phyloP scores from a whole-genome alignment of 2,113 vertebrate species.

The Coptodon bakossiorum region DNA sequence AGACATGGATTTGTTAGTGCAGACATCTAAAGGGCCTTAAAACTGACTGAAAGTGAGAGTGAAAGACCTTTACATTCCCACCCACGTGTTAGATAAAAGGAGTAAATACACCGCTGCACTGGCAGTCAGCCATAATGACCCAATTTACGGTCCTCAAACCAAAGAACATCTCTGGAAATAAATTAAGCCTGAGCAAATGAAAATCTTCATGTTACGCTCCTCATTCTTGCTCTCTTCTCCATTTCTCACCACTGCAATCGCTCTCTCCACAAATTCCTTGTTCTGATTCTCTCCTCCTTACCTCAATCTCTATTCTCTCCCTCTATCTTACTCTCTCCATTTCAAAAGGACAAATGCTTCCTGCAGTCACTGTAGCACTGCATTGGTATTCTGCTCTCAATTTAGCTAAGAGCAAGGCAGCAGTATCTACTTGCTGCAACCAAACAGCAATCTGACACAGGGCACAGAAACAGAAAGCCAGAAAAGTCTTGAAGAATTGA shows the following conservation, averaged over 20 bases:
- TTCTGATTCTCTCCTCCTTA: not conserved
- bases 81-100: conserved; percentile 10
- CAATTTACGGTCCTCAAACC: conserved; percentile 37
- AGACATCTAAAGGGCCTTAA: conserved; percentile 17
- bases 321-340: conserved; percentile 14
- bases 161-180: conserved; percentile 40
- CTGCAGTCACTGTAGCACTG: conserved; percentile 52
- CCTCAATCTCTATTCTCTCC: not conserved
- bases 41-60: not conserved
- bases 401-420: conserved; percentile 51
- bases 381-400: conserved; percentile 67
- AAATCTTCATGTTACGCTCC: not conserved
- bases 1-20: conserved; percentile 8
- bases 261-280: not conserved
- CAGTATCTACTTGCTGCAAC: conserved; percentile 47
- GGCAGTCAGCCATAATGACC: conserved; percentile 41
- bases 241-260: not conserved
- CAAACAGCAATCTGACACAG: conserved; percentile 45
- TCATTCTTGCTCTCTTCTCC: not conserved
- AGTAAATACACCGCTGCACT: conserved; percentile 18
- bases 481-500: conserved; percentile 9
- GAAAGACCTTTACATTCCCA: conserved; percentile 20
- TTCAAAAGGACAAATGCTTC: conserved; percentile 69
- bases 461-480: not conserved
- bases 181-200: conserved; percentile 40